phyloP scores from a whole-genome alignment of 2,888 invertebrate species.

The Apotomis capreana region DNA sequence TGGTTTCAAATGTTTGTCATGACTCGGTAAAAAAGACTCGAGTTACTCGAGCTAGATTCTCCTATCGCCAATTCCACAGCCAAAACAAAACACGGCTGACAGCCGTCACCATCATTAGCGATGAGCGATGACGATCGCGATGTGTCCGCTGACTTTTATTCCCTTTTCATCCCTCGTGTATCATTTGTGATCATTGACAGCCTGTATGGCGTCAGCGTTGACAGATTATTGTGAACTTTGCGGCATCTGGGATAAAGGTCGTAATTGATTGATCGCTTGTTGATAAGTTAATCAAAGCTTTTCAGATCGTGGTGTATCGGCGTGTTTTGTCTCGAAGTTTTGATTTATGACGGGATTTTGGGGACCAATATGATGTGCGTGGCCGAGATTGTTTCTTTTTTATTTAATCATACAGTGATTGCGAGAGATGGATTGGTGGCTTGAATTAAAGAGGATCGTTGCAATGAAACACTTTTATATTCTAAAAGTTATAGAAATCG shows the following conservation, averaged over 20 bases:
- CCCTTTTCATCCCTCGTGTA: conserved; percentile 28
- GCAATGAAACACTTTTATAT: too few species aligned
- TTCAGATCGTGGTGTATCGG: conserved; percentile 28
- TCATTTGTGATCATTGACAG: conserved; percentile 35
- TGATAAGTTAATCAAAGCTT: conserved; percentile 40
- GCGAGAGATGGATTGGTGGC: neutral
- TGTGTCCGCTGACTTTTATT: conserved; percentile 37
- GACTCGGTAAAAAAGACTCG: neutral
- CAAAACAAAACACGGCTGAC: conserved; percentile 34
- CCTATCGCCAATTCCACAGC: neutral
- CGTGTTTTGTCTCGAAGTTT: conserved; percentile 23
- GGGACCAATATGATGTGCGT: conserved; percentile 6
- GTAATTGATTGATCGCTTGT: conserved; percentile 35
- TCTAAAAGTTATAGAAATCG: too few species aligned
- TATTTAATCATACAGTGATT: neutral
- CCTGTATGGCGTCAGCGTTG: conserved; percentile 12
- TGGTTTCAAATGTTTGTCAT: too few species aligned
- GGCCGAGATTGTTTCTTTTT: neutral
- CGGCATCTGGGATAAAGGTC: conserved; percentile 27
- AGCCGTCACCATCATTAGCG: conserved; percentile 47
- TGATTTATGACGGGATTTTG: conserved; percentile 26
- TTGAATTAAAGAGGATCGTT: too few species aligned
- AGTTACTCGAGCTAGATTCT: neutral
- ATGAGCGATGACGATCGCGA: conserved; percentile 49
- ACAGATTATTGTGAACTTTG: conserved; percentile 39